These are phyloP conservation scores for Tromatobia lineatoria DNA, from an alignment of 2,888 invertebrate genomes.

Conservation along the genomic window DNA sequence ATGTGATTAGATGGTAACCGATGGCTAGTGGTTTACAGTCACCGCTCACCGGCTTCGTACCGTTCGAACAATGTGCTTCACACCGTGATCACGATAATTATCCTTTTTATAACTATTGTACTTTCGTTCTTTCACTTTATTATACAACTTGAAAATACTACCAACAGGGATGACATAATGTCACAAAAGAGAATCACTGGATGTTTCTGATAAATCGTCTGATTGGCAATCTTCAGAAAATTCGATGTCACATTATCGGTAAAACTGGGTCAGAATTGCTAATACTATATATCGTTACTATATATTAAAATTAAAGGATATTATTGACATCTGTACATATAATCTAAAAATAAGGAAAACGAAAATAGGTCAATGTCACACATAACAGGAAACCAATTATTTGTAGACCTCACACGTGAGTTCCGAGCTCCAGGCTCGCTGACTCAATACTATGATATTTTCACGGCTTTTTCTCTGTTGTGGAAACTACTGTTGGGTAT, in stretches of 20 bases:
- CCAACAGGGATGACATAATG: background rate
- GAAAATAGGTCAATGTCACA: slow-evolving; percentile 16
- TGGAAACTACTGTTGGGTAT: slow-evolving; percentile 8
- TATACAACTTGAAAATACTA: background rate
- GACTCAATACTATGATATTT: background rate
- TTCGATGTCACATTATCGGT: background rate
- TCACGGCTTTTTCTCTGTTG: background rate
- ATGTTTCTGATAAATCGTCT: background rate
- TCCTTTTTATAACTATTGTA: slow-evolving; percentile 29
- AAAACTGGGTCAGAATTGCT: background rate
- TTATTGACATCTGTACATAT: too few species aligned
- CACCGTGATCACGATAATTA: slow-evolving; percentile 56
- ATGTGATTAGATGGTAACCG: slow-evolving; percentile 63
- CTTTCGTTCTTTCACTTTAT: background rate
- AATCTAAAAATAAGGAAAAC: too few species aligned
- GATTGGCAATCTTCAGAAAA: background rate
- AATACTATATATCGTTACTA: too few species aligned
- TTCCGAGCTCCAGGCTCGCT: slow-evolving; percentile 3
- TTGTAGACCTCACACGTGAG: background rate
- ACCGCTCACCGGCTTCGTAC: slow-evolving; percentile 52
- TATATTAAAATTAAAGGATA: too few species aligned
- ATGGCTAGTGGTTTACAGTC: slow-evolving; percentile 12
- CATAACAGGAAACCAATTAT: slow-evolving; percentile 10
- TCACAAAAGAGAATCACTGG: background rate
- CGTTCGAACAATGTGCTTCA: slow-evolving; percentile 66